Evolutionary conservation across 2,888 invertebrate species (phyloP).

Genomic region (Pheosia tremula): DNA sequence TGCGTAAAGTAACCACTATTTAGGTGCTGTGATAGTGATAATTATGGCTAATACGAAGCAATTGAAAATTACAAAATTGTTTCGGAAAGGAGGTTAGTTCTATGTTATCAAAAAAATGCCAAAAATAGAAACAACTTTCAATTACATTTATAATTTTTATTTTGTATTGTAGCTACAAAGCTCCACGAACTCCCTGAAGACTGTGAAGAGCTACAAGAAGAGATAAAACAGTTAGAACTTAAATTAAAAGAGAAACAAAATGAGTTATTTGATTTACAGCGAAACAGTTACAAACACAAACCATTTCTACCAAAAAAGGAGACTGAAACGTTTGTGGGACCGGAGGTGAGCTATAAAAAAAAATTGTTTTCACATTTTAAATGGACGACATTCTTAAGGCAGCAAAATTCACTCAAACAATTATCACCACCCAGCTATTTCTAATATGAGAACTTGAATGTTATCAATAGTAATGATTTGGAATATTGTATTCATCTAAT

Average conservation of each 20-base stretch:
- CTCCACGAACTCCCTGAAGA: slow-evolving; percentile 54
- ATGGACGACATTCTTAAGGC: too few relatives aligned
- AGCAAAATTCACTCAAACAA: too few relatives aligned
- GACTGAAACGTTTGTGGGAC: slow-evolving; percentile 53
- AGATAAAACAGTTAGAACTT: slow-evolving; percentile 57
- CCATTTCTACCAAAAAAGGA: slow-evolving; percentile 41
- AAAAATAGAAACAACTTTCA: neutral
- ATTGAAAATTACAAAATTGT: slow-evolving; percentile 64
- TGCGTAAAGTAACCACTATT: neutral
- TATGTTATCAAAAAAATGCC: slow-evolving; percentile 3
- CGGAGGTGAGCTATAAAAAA: slow-evolving; percentile 55
- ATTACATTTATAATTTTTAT: neutral
- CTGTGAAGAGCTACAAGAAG: slow-evolving; percentile 58
- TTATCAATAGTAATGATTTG: too few relatives aligned
- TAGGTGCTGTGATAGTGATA: neutral
- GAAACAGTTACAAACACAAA: slow-evolving; percentile 54
- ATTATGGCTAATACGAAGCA: slow-evolving; percentile 59
- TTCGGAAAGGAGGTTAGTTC: slow-evolving; percentile 55
- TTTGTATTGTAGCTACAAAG: slow-evolving; percentile 35
- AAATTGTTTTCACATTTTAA: too few relatives aligned
- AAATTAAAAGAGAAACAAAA: slow-evolving; percentile 58
- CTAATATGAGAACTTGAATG: too few relatives aligned
- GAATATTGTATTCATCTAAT: too few relatives aligned
- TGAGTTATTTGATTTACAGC: slow-evolving; percentile 64
- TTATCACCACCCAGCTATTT: too few relatives aligned